Percentiles rank a stretch among this genome's conserved stretches.
Conservation (phyloP, 2,888 invertebrate genomes). For the Coronaproctus castanopsis region DNA sequence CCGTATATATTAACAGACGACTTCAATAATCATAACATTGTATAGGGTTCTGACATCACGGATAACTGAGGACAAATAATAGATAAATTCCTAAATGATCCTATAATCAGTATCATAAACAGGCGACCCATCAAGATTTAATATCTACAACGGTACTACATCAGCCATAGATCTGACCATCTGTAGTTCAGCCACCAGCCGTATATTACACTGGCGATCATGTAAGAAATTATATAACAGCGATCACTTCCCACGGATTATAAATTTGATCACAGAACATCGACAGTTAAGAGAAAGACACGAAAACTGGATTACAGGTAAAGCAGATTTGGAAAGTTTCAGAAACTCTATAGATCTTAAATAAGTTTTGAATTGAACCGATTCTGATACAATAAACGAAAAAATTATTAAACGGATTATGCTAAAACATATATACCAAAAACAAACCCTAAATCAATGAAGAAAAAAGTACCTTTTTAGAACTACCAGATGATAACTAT, state of each 20-base stretch:
- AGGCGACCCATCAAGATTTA: not conserved
- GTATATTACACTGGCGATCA: not conserved
- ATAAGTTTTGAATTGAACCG: not conserved
- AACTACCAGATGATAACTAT: not conserved
- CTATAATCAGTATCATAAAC: not conserved
- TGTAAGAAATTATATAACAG: not conserved
- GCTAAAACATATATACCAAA: not conserved
- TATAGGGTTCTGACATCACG: not conserved
- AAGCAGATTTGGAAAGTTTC: not conserved
- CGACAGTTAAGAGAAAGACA: not conserved
- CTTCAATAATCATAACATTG: not conserved
- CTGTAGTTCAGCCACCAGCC: not conserved
- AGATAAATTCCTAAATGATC: not conserved
- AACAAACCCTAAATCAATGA: not conserved
- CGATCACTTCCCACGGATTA: not conserved
- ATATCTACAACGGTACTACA: not conserved
- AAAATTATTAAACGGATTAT: not conserved
- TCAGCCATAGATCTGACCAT: not conserved
- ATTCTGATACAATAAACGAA: not conserved
- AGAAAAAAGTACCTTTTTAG: not conserved
- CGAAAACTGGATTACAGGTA: not conserved
- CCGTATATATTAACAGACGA: not conserved
- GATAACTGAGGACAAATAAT: not conserved
- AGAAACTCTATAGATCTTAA: not conserved
- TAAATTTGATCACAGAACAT: not conserved